Evolutionary conservation across 2,888 invertebrate genomes (phyloP).

Genomic region (Cacoxenus indagator): DNA sequence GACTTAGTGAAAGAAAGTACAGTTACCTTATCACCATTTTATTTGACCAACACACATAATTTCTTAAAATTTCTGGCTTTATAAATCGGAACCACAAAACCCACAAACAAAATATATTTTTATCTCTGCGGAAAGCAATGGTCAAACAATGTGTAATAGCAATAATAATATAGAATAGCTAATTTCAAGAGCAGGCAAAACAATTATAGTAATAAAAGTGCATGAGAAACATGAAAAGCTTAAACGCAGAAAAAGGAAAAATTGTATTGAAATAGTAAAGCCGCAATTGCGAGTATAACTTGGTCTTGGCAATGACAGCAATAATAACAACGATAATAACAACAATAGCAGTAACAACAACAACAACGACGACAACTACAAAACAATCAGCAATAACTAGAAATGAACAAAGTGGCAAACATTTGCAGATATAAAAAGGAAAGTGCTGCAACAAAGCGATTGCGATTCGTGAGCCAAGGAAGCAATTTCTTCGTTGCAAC

Average conservation of each 20-base stretch:
- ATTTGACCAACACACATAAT: not conserved
- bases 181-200: no score
- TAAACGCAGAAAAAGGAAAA: not conserved
- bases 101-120: no score
- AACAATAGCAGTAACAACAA: not conserved
- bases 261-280: not conserved
- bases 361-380: not conserved
- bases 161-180: no score
- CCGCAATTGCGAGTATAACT: not conserved
- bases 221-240: not conserved
- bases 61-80: no score
- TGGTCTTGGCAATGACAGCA: not conserved
- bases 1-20: not conserved
- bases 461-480: not conserved
- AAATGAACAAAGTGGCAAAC: not conserved
- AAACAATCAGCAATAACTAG: conserved; percentile 3
- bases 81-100: no score
- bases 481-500: not conserved
- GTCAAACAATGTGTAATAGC: no score
- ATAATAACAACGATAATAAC: not conserved
- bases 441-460: conserved; percentile 17
- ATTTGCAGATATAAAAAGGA: conserved; percentile 16
- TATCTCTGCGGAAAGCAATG: no score
- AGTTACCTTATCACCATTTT: not conserved
- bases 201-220: not conserved